Evolutionary conservation across 2,888 invertebrate genomes (phyloP), one percentile per base, ranked within the genome.

Genomic region (Leptogaster cylindrica): DNA sequence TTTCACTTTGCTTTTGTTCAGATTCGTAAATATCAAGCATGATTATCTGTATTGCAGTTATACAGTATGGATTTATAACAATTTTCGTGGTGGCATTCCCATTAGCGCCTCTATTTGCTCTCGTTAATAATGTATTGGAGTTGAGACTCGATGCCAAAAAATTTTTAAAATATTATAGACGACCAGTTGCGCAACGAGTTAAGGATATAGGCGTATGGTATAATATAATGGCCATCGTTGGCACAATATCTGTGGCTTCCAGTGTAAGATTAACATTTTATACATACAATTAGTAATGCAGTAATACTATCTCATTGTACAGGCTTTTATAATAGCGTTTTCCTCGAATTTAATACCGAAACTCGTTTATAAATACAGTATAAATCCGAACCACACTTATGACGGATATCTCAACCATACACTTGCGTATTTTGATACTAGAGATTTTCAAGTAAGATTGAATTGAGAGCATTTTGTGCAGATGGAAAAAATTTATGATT

Each of bases 21-120:
- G 5, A n/a, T n/a, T n/a, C n/a, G n/a, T n/a, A n/a, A n/a, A n/a
- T n/a, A n/a, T n/a, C 14, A 20, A 23, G 5, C 18, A n/a, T 20
- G 10, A 46, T 23, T 33, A 33, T 10, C 33, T 2, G 1, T 33
- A 1, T 33, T 83, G 23, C 77, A 91, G 92, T 92, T 65, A 82
- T 93, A 18, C 93, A 93, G 79, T 94, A 89, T 81, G 93, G 93
- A 2, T 93, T 93, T 76, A 88, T 92, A 23, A 93, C 92, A 0
- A 84, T 94, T 44, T 94, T 94, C 76, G 92, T 93, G 23, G 87
- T 91, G 28, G 93, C 93, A 1, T 93, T 94, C 80, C 93, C 93
- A 0, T 77, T 94, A 70, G 93, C 92, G 0, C 93, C 93, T 1
- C 78, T 93, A 1, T 89, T 93, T 79, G 92, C 93, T 1, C 81